Conservation (phyloP, 2,797 vertebrate genomes). For the Serranus cabrilla region DNA sequence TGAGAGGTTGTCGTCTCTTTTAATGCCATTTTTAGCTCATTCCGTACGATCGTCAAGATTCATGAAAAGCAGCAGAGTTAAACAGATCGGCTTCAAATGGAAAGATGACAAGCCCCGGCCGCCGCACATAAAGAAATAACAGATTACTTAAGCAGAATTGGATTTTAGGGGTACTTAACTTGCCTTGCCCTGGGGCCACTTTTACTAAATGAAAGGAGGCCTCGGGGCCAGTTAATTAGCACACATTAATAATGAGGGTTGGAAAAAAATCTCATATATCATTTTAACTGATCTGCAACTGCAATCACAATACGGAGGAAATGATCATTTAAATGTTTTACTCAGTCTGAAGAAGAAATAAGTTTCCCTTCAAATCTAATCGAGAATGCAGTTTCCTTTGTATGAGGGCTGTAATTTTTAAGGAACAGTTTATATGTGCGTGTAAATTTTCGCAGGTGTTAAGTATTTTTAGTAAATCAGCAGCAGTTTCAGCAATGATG, state of each 20-base stretch:
- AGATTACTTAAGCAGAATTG: background rate
- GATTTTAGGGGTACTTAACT: too few relatives aligned
- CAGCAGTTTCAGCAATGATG: background rate
- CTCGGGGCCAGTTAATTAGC: too few relatives aligned
- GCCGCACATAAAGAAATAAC: background rate
- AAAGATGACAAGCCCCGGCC: conserved; percentile 1
- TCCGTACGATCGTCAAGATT: conserved; percentile 16
- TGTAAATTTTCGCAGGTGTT: conserved; percentile 2
- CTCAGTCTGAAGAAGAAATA: too few relatives aligned
- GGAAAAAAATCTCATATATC: too few relatives aligned
- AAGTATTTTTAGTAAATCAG: background rate
- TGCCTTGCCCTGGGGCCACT: too few relatives aligned
- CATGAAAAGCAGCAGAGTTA: conserved; percentile 46
- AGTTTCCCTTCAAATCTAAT: too few relatives aligned
- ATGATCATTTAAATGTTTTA: too few relatives aligned
- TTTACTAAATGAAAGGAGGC: too few relatives aligned
- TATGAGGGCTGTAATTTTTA: background rate
- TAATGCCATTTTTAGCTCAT: conserved; percentile 58
- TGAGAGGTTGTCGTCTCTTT: conserved; percentile 39
- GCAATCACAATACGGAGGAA: too few relatives aligned
- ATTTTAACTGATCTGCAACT: too few relatives aligned
- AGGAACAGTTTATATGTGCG: background rate
- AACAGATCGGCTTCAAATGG: conserved; percentile 25
- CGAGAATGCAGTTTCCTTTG: too few relatives aligned
- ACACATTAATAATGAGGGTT: too few relatives aligned